phyloP scores from a whole-genome alignment of 1,140 invertebrate species.

The Drosophila ercepeae region DNA sequence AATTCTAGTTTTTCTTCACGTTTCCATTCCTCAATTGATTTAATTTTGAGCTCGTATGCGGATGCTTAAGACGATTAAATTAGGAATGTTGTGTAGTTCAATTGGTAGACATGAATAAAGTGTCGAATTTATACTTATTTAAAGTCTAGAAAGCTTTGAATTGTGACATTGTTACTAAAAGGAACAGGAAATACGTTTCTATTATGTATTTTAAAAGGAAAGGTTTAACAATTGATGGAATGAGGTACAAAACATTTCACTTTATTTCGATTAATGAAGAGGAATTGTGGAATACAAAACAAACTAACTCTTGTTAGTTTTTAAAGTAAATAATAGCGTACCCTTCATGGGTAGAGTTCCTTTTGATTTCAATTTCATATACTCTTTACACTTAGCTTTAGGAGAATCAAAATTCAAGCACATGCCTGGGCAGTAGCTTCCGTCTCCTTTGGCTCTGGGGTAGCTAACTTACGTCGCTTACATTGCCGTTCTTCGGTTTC shows the following conservation, averaged over 20 bases:
- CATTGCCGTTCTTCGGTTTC: constrained; percentile 49
- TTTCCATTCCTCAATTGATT: constrained; percentile 1
- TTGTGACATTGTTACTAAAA: neutral
- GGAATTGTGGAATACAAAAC: neutral
- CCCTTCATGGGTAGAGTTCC: neutral
- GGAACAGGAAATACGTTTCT: no score
- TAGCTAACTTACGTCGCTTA: constrained; percentile 54
- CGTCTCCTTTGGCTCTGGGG: constrained; percentile 31
- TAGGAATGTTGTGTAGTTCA: neutral
- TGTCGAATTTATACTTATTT: neutral
- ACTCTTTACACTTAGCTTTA: neutral
- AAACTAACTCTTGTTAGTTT: neutral
- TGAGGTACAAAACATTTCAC: neutral
- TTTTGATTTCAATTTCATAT: neutral
- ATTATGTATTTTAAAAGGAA: neutral
- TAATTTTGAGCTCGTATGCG: neutral
- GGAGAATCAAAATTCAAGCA: constrained; percentile 11
- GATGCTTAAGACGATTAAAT: neutral
- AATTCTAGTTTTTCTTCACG: constrained; percentile 9
- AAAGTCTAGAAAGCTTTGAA: neutral
- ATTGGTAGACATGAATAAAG: constrained; percentile 1
- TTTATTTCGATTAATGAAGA: constrained; percentile 23
- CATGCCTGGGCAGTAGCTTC: constrained; percentile 37
- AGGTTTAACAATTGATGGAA: neutral
- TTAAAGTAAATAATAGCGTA: constrained; percentile 6